Evolutionary conservation across 2,113 vertebrate genomes (phyloP), one percentile per base, ranked within the genome.

Genomic region (Callaeas wilsoni): DNA sequence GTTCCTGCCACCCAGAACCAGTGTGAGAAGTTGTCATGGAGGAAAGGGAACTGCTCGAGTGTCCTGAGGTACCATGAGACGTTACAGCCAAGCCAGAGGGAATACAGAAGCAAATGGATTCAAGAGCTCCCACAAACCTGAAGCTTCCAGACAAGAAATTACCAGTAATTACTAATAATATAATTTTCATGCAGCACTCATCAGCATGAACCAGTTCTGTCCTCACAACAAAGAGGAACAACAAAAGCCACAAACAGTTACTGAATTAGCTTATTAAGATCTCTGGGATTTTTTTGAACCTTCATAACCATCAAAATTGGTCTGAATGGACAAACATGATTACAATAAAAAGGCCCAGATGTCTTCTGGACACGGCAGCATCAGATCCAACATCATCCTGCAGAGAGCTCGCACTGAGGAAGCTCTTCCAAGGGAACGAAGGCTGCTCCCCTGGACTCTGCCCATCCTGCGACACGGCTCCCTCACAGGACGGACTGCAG

Each of bases 11-110:
- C 83, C 67, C 92, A 94, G 94, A 97, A 97, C 95, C 49, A 23
- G 90, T 93, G 89, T 64, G 94, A 95, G 88, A 96, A 97, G 98
- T 91, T 98, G 97, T 98, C 97, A 97, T 97, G 97, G 98, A 98
- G 97, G 98, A 97, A 84, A 94, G 94, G 97, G 95, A 97, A 96
- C 95, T 90, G 95, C 96, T 94, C 92, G 91, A 95, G 92, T 90
- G 79, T 92, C 96, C 56, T 11, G 46, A 94, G 95, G 96, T 80
- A 83, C 92, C 22, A 23, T 71, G 91, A 91, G 89, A 92, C 1
- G 7, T 55, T 67, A 49, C 95, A 91, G 96, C 94, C 96, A 97
- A 93, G 95, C 90, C 93, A 68, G 94, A 67, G 93, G 94, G 89
- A 97, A 96, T 77, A 94, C 49, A 63, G 93, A 93, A 94, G 94